A percentile compares a stretch with the other conserved stretches of the same genome.
phyloP scores from a whole-genome alignment of 2,888 invertebrate species.

The Alcis repandata region DNA sequence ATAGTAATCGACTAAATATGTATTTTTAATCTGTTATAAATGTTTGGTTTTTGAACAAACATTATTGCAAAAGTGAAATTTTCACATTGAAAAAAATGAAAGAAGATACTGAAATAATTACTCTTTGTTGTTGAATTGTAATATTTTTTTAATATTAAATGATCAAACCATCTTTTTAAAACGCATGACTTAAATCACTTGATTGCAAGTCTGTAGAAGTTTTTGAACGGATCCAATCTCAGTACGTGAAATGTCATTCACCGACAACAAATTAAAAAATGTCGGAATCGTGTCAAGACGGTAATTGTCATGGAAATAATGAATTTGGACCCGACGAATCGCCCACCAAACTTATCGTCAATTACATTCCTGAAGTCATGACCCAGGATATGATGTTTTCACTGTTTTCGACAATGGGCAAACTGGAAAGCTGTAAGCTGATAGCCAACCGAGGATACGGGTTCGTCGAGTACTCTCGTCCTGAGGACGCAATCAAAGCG shows the following conservation, averaged over 20 bases:
- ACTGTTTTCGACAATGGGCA: constrained; percentile 85
- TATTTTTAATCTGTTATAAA: no score
- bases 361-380: constrained; percentile 87
- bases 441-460: constrained; percentile 86
- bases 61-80: no score
- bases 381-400: constrained; percentile 87
- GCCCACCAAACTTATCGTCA: constrained; percentile 86
- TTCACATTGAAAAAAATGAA: no score
- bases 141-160: not conserved
- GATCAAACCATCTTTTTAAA: not conserved
- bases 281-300: constrained; percentile 88
- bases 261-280: constrained; percentile 87
- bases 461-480: constrained; percentile 84
- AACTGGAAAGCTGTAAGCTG: constrained; percentile 87
- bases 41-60: no score
- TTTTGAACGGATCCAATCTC: constrained; percentile 68
- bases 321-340: constrained; percentile 86
- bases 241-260: constrained; percentile 80
- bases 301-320: constrained; percentile 86
- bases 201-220: constrained; percentile 25
- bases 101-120: no score
- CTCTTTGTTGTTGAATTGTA: no score
- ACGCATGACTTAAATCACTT: no score
- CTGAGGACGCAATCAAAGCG: constrained; percentile 84
- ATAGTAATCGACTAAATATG: no score